phyloP scores from a whole-genome alignment of 2,888 invertebrate species.

The Nipponacmea schrenckii region DNA sequence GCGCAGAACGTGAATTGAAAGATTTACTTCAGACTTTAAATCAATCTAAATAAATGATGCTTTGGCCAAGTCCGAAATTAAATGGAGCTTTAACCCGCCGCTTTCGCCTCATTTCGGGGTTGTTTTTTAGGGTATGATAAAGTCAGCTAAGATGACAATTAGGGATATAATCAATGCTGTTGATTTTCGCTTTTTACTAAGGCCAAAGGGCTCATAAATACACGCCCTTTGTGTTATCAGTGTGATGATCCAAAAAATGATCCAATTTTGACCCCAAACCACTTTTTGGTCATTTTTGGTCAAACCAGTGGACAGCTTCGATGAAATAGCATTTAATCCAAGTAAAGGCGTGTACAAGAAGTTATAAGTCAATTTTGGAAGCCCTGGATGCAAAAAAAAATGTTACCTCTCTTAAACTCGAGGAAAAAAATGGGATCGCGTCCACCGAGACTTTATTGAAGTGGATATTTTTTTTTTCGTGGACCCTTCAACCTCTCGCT shows the following conservation, averaged over 20 bases:
- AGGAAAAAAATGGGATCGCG: conserved; percentile 24
- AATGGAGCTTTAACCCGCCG: too few species aligned
- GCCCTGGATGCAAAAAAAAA: conserved; percentile 29
- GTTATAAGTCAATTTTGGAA: too few species aligned
- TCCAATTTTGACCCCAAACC: conserved; percentile 20
- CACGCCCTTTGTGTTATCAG: conserved; percentile 20
- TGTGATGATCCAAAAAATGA: conserved; percentile 4
- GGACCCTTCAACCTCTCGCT: conserved; percentile 22
- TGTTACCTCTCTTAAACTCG: conserved; percentile 19
- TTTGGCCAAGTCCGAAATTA: conserved; percentile 17
- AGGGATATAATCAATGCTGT: conserved; percentile 27
- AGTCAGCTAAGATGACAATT: conserved; percentile 34
- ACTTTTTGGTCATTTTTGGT: conserved; percentile 22
- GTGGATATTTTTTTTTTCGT: conserved; percentile 32
- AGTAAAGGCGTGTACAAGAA: conserved; percentile 29
- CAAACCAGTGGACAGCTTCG: conserved; percentile 24
- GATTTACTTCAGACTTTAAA: conserved; percentile 20
- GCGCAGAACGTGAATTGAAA: conserved; percentile 15
- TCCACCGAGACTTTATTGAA: conserved; percentile 18
- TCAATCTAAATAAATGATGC: conserved; percentile 14
- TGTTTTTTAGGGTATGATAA: conserved; percentile 34
- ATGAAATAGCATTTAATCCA: conserved; percentile 30
- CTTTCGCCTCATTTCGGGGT: conserved; percentile 35
- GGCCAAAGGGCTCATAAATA: conserved; percentile 34
- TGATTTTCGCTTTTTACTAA: conserved; percentile 31